A percentile compares a stretch with the other conserved stretches of the same genome.
phyloP scores from a whole-genome alignment of 1,140 invertebrate species.

The Aphaenogaster ashmeadi region DNA sequence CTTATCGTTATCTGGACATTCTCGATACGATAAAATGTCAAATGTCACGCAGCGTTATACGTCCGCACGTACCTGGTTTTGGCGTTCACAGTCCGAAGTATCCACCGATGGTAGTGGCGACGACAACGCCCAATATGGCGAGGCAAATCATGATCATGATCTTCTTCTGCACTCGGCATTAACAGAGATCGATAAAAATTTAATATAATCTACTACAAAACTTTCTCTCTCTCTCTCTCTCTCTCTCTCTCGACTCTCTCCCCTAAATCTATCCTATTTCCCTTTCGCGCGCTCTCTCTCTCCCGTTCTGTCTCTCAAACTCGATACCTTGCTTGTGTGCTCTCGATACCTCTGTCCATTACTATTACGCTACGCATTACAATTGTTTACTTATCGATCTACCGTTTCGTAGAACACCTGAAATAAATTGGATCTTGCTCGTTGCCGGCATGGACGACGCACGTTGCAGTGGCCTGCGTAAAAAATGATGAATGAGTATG shows the following conservation, averaged over 20 bases:
- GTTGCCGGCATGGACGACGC: neutral
- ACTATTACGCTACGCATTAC: conserved; percentile 30
- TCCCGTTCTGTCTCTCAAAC: neutral
- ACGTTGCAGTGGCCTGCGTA: conserved; percentile 38
- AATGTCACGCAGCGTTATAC: neutral
- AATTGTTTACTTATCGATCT: conserved; percentile 40
- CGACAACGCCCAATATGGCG: conserved; percentile 95
- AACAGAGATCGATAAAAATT: conserved; percentile 82
- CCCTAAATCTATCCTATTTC: conserved; percentile 40
- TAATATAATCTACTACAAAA: conserved; percentile 71
- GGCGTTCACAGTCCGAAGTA: conserved; percentile 89
- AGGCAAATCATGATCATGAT: conserved; percentile 99
- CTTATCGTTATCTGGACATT: conserved; percentile 3
- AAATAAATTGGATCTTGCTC: conserved; percentile 59
- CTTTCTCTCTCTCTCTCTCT: conserved; percentile 15
- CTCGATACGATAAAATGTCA: conserved; percentile 20
- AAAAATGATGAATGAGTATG: conserved; percentile 38
- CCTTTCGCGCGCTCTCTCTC: conserved; percentile 67
- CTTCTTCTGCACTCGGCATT: conserved; percentile 96
- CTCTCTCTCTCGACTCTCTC: conserved; percentile 14
- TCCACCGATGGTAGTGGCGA: conserved; percentile 92
- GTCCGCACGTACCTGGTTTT: conserved; percentile 77
- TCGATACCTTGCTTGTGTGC: neutral
- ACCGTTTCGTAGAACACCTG: conserved; percentile 37
- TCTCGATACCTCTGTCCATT: conserved; percentile 57